Conservation (phyloP, 1,140 invertebrate genomes). For the Drosophila seguyi region DNA sequence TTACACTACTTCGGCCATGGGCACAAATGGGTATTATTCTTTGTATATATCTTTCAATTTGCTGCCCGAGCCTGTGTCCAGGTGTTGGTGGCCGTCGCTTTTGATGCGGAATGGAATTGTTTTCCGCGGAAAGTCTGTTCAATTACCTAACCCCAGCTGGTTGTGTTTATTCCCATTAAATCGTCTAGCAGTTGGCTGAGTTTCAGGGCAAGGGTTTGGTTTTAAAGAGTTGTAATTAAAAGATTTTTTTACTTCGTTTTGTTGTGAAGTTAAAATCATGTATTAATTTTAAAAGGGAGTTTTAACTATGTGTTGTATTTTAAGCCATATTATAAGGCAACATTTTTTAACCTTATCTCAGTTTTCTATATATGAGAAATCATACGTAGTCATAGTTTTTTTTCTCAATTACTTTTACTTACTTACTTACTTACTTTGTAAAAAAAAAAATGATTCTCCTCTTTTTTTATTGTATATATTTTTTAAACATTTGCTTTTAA, state of each 20-base stretch:
- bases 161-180: conserved; percentile 9
- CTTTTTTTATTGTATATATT: no score
- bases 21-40: conserved; percentile 26
- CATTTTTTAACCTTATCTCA: no score
- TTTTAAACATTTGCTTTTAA: no score
- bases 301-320: no score
- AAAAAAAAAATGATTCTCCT: no score
- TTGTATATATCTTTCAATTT: conserved; percentile 45
- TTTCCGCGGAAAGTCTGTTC: conserved; percentile 33
- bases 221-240: neutral
- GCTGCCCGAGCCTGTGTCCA: conserved; percentile 22
- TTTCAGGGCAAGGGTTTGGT: neutral
- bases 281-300: no score
- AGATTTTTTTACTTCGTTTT: neutral
- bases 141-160: conserved; percentile 30
- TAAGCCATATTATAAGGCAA: no score
- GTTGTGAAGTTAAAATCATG: neutral
- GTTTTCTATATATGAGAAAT: no score
- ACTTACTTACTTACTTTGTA: no score
- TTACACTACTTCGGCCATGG: conserved; percentile 47
- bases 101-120: conserved; percentile 9
- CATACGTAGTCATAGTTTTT: no score
- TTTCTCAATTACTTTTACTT: no score
- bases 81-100: conserved; percentile 29
- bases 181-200: neutral